These are phyloP conservation scores for Babyrousa celebensis DNA, from an alignment of 2,797 vertebrate genomes.

Conservation along the genomic window DNA sequence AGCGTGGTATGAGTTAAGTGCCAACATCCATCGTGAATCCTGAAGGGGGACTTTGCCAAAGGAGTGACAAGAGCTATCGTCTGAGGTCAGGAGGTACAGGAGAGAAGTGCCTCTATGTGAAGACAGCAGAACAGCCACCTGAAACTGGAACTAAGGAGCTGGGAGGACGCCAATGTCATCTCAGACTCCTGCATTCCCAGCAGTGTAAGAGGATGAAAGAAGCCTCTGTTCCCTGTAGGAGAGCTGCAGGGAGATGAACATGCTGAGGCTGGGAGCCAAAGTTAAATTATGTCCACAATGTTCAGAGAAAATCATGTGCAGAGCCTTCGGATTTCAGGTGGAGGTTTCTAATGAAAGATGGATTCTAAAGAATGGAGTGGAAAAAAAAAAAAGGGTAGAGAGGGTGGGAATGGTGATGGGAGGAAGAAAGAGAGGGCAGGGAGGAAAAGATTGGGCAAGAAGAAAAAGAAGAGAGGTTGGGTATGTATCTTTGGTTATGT, in stretches of 20 bases:
- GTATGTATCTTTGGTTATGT: not conserved
- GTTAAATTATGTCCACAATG: slow-evolving; percentile 2
- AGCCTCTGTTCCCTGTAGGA: slow-evolving; percentile 32
- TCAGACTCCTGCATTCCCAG: not conserved
- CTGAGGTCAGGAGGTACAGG: not conserved
- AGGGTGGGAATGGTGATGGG: accelerated
- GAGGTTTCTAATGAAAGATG: not conserved
- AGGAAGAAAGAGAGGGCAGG: not conserved
- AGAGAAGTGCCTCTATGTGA: not conserved
- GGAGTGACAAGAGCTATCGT: not conserved
- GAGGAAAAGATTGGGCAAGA: not conserved
- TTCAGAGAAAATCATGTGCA: not conserved
- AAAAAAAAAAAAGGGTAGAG: not conserved
- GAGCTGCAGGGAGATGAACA: not conserved
- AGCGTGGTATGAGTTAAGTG: not conserved
- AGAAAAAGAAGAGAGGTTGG: not conserved
- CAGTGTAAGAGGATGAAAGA: not conserved
- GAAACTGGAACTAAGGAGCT: not conserved
- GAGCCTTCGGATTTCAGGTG: not conserved
- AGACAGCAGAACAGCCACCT: not conserved
- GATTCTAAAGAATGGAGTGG: not conserved
- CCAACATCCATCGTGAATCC: not conserved
- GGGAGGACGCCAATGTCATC: not conserved
- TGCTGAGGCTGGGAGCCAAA: not conserved
- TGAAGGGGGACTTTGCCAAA: not conserved